Evolutionary conservation across 2,797 vertebrate species (phyloP).

Genomic region (Sebastes jordani): DNA sequence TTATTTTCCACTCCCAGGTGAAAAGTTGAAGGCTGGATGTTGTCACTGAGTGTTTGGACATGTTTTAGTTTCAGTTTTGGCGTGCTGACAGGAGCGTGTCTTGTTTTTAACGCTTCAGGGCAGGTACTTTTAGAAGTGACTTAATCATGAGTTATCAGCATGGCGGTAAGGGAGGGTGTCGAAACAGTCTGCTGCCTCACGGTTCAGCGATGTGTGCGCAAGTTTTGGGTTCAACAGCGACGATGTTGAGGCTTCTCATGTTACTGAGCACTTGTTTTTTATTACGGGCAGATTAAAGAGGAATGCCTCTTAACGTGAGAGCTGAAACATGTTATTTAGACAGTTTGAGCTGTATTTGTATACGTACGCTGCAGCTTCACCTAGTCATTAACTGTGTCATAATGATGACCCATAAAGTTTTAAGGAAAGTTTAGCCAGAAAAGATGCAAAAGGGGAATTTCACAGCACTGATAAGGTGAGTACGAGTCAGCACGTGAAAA

Average conservation of each 20-base stretch:
- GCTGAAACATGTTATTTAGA: constrained; percentile 49
- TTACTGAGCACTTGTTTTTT: constrained; percentile 12
- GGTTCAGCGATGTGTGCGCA: constrained; percentile 9
- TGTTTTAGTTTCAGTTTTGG: constrained; percentile 31
- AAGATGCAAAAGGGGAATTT: not conserved
- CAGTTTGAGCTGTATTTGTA: constrained; percentile 38
- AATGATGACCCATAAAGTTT: not conserved
- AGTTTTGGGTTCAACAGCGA: not conserved
- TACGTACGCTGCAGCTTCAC: not conserved
- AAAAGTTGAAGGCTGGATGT: constrained; percentile 6
- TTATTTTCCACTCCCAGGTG: constrained; percentile 5
- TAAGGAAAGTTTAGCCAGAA: not conserved
- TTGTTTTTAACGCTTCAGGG: constrained; percentile 35
- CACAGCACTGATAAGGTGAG: not conserved
- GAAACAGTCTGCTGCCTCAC: constrained; percentile 16
- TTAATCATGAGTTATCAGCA: constrained; percentile 53
- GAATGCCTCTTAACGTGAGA: constrained; percentile 51
- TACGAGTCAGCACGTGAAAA: not conserved
- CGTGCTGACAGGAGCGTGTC: constrained; percentile 38
- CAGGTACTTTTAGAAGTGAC: constrained; percentile 53
- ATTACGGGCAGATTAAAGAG: constrained; percentile 43
- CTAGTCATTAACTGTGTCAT: constrained; percentile 11
- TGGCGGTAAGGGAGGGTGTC: constrained; percentile 21
- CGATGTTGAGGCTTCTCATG: constrained; percentile 15
- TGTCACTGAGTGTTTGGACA: constrained; percentile 31